phyloP scores from a whole-genome alignment of 2,888 invertebrate genomes.

The Antitype chi region DNA sequence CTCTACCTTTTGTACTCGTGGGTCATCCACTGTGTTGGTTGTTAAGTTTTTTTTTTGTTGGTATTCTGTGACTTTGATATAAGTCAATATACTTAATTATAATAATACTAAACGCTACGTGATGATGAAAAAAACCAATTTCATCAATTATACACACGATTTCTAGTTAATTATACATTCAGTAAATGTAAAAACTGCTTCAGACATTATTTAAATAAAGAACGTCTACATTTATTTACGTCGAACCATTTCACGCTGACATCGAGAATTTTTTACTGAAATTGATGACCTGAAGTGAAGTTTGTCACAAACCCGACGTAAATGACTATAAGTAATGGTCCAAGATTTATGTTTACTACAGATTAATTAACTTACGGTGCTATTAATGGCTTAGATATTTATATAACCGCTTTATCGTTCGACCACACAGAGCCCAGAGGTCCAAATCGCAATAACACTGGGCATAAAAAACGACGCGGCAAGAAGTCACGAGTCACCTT shows the following conservation, averaged over 20 bases:
- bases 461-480: slow-evolving; percentile 81
- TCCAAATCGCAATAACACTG: slow-evolving; percentile 83
- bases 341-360: slow-evolving; percentile 62
- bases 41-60: background rate
- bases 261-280: slow-evolving; percentile 50
- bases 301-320: slow-evolving; percentile 53
- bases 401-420: slow-evolving; percentile 65
- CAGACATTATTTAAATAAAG: slow-evolving; percentile 36
- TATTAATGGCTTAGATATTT: slow-evolving; percentile 64
- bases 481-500: slow-evolving; percentile 89
- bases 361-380: slow-evolving; percentile 69
- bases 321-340: slow-evolving; percentile 52
- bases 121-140: background rate
- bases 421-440: slow-evolving; percentile 86
- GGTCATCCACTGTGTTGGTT: background rate
- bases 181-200: slow-evolving; percentile 5
- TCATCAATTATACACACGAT: background rate
- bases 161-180: slow-evolving; percentile 1
- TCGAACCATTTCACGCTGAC: slow-evolving; percentile 43
- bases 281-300: slow-evolving; percentile 45
- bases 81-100: background rate
- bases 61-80: background rate
- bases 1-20: background rate
- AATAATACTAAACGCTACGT: background rate
- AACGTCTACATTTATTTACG: slow-evolving; percentile 48